Conservation (phyloP, 2,797 vertebrate species). For the Stomatorhinus walkeri region DNA sequence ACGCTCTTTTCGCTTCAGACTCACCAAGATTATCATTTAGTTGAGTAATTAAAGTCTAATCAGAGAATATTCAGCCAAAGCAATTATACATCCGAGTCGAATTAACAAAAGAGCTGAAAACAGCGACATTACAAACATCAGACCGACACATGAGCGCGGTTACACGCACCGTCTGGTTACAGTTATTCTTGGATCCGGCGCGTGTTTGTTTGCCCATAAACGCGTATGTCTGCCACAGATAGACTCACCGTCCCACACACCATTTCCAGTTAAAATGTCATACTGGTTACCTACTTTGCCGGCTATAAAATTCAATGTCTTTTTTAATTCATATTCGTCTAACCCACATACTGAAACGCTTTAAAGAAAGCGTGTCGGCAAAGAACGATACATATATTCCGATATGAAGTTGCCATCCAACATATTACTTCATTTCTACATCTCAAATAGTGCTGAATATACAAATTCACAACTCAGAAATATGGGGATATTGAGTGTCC, state of each 20-base stretch:
- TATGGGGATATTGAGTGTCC: not conserved
- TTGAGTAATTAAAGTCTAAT: constrained; percentile 67
- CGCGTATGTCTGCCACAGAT: not conserved
- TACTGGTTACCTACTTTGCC: not conserved
- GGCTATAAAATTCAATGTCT: not conserved
- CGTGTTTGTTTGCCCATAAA: not conserved
- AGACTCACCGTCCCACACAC: not conserved
- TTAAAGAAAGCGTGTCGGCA: not conserved
- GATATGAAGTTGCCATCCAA: not conserved
- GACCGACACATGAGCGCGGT: not conserved
- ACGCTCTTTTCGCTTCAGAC: constrained; percentile 43
- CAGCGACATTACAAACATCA: not conserved
- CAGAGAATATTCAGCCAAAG: constrained; percentile 57
- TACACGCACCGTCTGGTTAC: not conserved
- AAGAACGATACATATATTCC: not conserved
- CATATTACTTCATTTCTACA: not conserved
- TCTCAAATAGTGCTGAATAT: not conserved
- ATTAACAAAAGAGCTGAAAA: constrained; percentile 10
- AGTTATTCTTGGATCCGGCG: not conserved
- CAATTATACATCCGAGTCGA: constrained; percentile 25
- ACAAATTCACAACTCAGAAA: not conserved
- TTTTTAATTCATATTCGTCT: not conserved
- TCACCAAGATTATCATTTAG: constrained; percentile 63
- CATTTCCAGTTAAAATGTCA: not conserved
- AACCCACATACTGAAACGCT: not conserved